phyloP scores from a whole-genome alignment of 1,140 invertebrate genomes.

The Augochlora pura region DNA sequence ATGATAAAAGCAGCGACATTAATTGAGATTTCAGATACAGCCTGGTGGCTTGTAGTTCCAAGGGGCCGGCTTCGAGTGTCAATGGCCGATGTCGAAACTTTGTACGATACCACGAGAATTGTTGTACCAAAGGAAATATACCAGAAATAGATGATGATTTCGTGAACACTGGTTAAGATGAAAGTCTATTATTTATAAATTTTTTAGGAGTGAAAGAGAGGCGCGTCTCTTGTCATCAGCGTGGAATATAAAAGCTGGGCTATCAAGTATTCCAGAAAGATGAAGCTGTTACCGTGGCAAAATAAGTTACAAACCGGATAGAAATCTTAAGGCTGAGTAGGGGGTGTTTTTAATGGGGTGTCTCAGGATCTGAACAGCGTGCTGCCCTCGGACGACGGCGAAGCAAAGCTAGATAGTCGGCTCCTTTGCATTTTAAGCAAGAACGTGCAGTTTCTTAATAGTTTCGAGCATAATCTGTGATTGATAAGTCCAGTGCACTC shows the following conservation, averaged over 20 bases:
- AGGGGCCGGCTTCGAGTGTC: too few relatives aligned
- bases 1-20: conserved; percentile 73
- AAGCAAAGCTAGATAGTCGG: conserved; percentile 45
- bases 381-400: conserved; percentile 67
- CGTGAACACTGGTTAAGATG: neutral
- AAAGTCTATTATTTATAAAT: neutral
- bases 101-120: conserved; percentile 40
- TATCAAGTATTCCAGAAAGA: neutral
- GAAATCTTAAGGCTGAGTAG: neutral
- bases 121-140: neutral
- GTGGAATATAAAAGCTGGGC: neutral
- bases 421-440: conserved; percentile 28
- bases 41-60: conserved; percentile 68
- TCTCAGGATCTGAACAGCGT: conserved; percentile 53
- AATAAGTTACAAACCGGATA: neutral
- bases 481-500: neutral
- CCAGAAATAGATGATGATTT: neutral
- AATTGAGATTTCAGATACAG: conserved; percentile 78
- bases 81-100: too few relatives aligned
- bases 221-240: neutral
- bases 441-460: conserved; percentile 4
- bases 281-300: neutral
- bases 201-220: neutral
- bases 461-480: neutral
- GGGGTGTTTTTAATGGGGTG: conserved; percentile 39